Conservation (phyloP, 2,888 invertebrate genomes). For the Mongoloraphidia duomilia region DNA sequence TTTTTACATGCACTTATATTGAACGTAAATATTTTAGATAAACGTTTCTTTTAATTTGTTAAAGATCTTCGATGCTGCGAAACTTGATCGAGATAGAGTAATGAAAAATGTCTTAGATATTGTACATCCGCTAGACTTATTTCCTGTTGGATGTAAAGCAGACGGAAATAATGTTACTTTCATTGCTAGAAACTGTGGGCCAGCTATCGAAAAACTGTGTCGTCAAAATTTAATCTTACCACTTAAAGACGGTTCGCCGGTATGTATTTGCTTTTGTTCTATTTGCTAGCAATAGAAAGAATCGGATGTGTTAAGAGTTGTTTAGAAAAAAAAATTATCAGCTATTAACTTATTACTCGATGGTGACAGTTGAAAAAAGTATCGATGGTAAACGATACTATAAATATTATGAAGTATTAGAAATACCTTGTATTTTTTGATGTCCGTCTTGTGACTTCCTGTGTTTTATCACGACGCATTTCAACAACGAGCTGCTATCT, state of each 20-base stretch:
- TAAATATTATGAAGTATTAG: too few relatives aligned
- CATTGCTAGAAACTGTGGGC: constrained; percentile 32
- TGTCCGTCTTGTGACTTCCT: too few relatives aligned
- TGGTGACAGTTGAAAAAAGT: too few relatives aligned
- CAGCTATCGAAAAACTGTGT: constrained; percentile 33
- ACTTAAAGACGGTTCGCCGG: constrained; percentile 18
- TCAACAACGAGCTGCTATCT: too few relatives aligned
- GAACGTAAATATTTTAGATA: background rate
- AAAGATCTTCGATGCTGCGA: constrained; percentile 23
- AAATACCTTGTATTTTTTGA: too few relatives aligned
- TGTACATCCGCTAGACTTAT: constrained; percentile 32
- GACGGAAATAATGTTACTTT: constrained; percentile 27
- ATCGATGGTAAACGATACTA: too few relatives aligned
- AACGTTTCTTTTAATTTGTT: constrained; percentile 4
- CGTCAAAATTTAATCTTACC: constrained; percentile 29
- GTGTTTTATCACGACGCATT: too few relatives aligned
- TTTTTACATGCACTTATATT: background rate
- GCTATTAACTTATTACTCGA: too few relatives aligned
- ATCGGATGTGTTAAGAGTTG: too few relatives aligned
- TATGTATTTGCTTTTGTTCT: constrained; percentile 9
- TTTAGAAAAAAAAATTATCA: too few relatives aligned
- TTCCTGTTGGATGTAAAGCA: constrained; percentile 31
- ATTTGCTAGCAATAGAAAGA: too few relatives aligned
- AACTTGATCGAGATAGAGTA: constrained; percentile 25
- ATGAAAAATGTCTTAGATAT: constrained; percentile 30